Percentiles rank a stretch among this genome's conserved stretches.
These are phyloP conservation scores for Hedychridium roseum DNA, from an alignment of 2,888 invertebrate species.

Conservation along the genomic window DNA sequence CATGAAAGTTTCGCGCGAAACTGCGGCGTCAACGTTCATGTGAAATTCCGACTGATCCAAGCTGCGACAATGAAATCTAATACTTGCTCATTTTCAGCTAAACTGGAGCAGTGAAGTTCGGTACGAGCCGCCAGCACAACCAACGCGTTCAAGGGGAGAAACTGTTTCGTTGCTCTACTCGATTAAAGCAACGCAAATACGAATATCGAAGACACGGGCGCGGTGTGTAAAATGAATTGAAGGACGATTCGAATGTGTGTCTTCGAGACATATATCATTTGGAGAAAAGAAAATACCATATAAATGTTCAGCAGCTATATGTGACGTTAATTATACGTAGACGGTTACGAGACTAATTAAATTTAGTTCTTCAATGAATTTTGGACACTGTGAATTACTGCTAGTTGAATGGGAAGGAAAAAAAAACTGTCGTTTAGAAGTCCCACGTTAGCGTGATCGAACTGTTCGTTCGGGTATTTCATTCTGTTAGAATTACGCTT, in stretches of 20 bases:
- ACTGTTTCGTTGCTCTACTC: conserved; percentile 61
- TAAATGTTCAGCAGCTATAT: conserved; percentile 32
- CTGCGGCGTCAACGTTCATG: not conserved
- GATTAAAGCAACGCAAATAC: conserved; percentile 59
- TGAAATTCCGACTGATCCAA: no score
- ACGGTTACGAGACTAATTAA: conserved; percentile 35
- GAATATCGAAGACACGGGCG: conserved; percentile 45
- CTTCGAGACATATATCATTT: conserved; percentile 36
- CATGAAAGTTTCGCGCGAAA: conserved; percentile 7
- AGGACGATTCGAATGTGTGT: conserved; percentile 32
- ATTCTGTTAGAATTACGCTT: not conserved
- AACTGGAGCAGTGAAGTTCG: conserved; percentile 56
- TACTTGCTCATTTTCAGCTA: conserved; percentile 56
- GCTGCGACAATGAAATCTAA: no score
- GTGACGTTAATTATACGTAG: conserved; percentile 31
- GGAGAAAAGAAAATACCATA: conserved; percentile 21
- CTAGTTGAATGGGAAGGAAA: conserved; percentile 46
- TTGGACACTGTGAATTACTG: conserved; percentile 49
- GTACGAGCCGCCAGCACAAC: conserved; percentile 44
- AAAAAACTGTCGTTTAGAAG: conserved; percentile 42
- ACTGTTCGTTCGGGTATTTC: conserved; percentile 12
- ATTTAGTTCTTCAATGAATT: conserved; percentile 42
- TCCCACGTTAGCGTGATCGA: conserved; percentile 57
- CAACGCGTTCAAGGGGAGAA: conserved; percentile 40
- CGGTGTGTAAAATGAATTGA: conserved; percentile 40